Evolutionary conservation across 2,888 invertebrate genomes (phyloP).

Genomic region (Phortica okadai): DNA sequence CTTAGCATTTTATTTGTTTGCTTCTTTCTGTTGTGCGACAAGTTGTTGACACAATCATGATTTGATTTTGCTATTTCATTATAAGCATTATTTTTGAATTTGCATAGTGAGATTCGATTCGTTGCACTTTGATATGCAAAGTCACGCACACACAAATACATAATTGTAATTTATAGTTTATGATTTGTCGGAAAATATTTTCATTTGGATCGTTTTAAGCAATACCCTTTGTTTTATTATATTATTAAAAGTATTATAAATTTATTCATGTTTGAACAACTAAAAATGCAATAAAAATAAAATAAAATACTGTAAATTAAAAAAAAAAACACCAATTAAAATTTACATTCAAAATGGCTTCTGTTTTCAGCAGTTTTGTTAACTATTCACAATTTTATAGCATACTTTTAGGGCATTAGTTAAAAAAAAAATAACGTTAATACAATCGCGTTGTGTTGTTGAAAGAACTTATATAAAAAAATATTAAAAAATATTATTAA

Average conservation of each 20-base stretch:
- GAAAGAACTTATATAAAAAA: not conserved
- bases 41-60: slow-evolving; percentile 28
- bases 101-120: not conserved
- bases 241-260: no score
- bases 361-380: not conserved
- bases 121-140: not conserved
- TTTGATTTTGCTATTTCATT: slow-evolving; percentile 22
- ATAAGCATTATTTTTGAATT: slow-evolving; percentile 3
- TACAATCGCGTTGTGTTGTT: no score
- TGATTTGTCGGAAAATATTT: no score
- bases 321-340: no score
- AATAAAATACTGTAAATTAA: no score
- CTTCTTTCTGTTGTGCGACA: not conserved
- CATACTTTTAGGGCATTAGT: not conserved
- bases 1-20: not conserved
- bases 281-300: no score
- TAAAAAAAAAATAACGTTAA: not conserved
- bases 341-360: no score
- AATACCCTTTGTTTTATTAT: no score
- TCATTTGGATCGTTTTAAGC: no score
- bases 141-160: not conserved
- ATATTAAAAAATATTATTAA: not conserved
- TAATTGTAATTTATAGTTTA: no score
- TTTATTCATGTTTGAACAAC: no score
- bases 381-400: not conserved